These are phyloP conservation scores for Epinotia demarniana DNA, from an alignment of 2,888 invertebrate genomes.

Conservation along the genomic window DNA sequence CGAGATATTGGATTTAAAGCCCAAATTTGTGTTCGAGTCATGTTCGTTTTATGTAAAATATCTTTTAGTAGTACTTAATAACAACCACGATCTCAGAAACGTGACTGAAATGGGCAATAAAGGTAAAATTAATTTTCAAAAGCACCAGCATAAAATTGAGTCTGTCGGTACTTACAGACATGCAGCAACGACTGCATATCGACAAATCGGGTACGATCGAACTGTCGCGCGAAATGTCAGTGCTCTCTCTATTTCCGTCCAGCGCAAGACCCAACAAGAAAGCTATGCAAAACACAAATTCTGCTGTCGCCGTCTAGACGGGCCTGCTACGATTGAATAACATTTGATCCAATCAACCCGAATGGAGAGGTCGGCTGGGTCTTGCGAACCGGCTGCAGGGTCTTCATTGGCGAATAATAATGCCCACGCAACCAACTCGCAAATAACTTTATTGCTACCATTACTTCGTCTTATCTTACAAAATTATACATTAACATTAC, in stretches of 20 bases:
- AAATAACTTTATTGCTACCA: conserved; percentile 29
- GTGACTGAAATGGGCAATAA: neutral
- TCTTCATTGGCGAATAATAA: conserved; percentile 67
- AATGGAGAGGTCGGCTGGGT: conserved; percentile 77
- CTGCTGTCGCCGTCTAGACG: conserved; percentile 81
- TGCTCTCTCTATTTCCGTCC: conserved; percentile 80
- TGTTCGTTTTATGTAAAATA: neutral
- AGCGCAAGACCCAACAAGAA: conserved; percentile 77
- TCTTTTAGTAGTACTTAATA: neutral
- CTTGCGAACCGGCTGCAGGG: conserved; percentile 64
- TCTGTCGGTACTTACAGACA: conserved; percentile 48
- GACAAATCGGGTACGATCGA: conserved; percentile 72
- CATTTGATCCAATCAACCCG: conserved; percentile 82
- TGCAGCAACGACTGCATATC: conserved; percentile 61
- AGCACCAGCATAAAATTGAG: conserved; percentile 51
- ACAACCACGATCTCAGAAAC: neutral
- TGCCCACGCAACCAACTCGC: conserved; percentile 52
- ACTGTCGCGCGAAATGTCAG: conserved; percentile 74
- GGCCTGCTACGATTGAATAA: conserved; percentile 79
- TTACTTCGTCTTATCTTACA: conserved; percentile 34
- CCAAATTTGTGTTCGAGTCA: no score
- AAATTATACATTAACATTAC: conserved; percentile 35
- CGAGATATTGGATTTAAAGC: no score
- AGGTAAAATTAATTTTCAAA: neutral
- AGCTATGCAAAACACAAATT: conserved; percentile 80